Evolutionary conservation across 2,113 vertebrate genomes (phyloP).

Genomic region (Excalfactoria chinensis): DNA sequence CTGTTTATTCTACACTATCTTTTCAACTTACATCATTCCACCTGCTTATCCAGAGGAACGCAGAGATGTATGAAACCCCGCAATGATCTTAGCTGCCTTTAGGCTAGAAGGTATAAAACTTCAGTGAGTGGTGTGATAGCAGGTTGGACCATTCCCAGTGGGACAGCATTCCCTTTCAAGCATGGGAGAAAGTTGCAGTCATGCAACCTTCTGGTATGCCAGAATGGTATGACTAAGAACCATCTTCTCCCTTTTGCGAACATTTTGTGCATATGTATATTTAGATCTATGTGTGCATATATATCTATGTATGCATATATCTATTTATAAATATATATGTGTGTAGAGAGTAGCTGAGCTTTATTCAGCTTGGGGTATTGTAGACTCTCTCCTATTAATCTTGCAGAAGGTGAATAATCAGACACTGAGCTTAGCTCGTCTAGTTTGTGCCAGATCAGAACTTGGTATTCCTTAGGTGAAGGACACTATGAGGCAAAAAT

Average conservation of each 20-base stretch:
- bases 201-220: not conserved
- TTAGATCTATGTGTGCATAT: not conserved
- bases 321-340: not conserved
- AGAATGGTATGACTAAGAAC: not conserved
- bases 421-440: not conserved
- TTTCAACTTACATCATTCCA: not conserved
- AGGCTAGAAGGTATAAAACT: not conserved
- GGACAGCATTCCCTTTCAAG: not conserved
- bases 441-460: not conserved
- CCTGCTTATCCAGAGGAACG: not conserved
- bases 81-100: not conserved
- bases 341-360: not conserved
- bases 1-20: not conserved
- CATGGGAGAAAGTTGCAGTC: not conserved
- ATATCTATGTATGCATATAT: not conserved
- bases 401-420: fast-evolving
- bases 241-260: not conserved
- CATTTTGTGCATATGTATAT: not conserved
- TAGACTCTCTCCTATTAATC: not conserved
- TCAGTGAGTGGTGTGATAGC: not conserved
- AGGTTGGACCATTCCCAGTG: not conserved
- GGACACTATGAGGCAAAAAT: not conserved
- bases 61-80: not conserved
- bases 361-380: not conserved
- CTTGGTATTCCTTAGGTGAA: not conserved